These are phyloP conservation scores for Gambelia wislizenii DNA, from an alignment of 2,797 vertebrate species.

Conservation along the genomic window DNA sequence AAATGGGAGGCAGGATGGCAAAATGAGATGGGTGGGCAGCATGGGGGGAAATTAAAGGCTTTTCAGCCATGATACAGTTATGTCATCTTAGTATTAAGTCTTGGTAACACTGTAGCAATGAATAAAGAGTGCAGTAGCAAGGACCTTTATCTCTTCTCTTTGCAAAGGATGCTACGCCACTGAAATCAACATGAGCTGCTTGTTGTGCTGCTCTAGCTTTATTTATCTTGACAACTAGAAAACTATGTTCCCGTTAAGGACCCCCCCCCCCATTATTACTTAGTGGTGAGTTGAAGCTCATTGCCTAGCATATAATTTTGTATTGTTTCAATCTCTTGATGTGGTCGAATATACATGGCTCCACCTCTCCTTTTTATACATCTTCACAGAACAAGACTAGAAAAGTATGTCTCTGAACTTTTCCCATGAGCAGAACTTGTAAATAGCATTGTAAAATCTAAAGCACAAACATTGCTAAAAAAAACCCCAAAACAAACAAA, in stretches of 20 bases:
- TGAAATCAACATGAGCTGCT: background rate
- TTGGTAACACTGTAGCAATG: background rate
- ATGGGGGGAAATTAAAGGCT: background rate
- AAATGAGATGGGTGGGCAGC: slow-evolving; percentile 22
- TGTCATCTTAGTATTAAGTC: background rate
- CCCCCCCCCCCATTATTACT: background rate
- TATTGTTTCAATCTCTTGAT: background rate
- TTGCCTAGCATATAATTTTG: background rate
- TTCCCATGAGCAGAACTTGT: background rate
- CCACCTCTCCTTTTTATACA: background rate
- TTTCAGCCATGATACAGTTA: background rate
- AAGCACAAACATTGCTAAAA: no score
- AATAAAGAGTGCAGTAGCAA: background rate
- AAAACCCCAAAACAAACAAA: no score
- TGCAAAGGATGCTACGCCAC: background rate
- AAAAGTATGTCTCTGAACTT: background rate
- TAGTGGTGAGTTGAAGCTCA: background rate
- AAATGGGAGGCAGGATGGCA: slow-evolving; percentile 26
- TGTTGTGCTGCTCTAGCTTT: background rate
- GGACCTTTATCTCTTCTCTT: background rate
- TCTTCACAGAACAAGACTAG: background rate
- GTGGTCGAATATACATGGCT: background rate
- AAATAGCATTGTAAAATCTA: no score
- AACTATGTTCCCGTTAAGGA: background rate
- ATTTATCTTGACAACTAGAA: background rate